Evolutionary conservation across 2,113 vertebrate species (phyloP), one percentile per base, ranked within the genome.

Genomic region (Trematocara zebra): DNA sequence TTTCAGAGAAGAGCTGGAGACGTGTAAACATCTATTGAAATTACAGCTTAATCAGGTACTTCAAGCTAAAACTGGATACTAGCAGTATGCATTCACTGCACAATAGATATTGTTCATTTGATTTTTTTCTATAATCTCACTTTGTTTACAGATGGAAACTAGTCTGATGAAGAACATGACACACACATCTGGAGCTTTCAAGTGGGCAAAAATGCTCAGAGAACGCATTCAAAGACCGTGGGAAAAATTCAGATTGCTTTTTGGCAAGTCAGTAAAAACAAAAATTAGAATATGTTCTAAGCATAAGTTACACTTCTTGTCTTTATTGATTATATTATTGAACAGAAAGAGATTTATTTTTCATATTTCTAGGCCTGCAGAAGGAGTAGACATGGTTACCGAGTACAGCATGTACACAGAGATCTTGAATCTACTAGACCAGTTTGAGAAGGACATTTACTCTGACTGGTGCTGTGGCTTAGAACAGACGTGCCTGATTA

Each of bases 121-220:
- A 6, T 59, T 18, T 49, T 47, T 49, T 85, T 72, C 81, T 15
- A 54, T 81, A 4, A 44, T 74, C 15, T 80, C 28, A 53, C 4
- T 85, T 90, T 87, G 23, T 89, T 85, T 94, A 44, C 23, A 98
- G 96, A 80, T 47, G 31, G 92, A 96, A 78, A 85, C 74, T 51
- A 93, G 89, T 54, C 89, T 97, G 85, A 90, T 89, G 31, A 98
- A 96, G 95, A 98, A 97, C 87, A 97, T 96, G 93, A 91, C 96
- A 28, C 85, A 89, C 80, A 95, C 95, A 87, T 97, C 96, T 40
- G 96, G 96, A 91, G 95, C 95, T 33, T 87, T 97, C 69, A 96
- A 96, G 84, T 97, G 95, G 95, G 94, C 95, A 87, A 95, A 95
- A 93, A 96, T 97, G 92, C 86, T 97, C 4, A 94, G 94, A 86